phyloP scores from a whole-genome alignment of 2,113 vertebrate genomes.

The Pachycephala philippinensis region DNA sequence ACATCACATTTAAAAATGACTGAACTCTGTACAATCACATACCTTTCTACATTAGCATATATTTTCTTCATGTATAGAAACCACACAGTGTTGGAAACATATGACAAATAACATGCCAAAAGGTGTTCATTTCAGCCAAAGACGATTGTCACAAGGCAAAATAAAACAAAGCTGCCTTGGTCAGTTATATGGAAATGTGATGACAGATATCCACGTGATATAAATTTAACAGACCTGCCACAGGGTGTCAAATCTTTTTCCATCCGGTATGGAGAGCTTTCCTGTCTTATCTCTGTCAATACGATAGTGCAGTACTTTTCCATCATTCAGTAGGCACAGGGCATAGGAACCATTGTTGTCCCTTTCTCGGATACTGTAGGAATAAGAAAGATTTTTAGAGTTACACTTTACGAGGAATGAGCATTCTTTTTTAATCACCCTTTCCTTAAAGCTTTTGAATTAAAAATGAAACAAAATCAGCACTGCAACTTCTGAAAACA shows the following conservation, averaged over 20 bases:
- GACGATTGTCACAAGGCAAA: neutral
- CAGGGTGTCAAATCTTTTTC: conserved; percentile 96
- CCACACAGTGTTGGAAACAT: neutral
- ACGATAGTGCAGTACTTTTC: conserved; percentile 90
- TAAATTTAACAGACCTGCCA: conserved; percentile 84
- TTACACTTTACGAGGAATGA: neutral
- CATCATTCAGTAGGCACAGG: conserved; percentile 86
- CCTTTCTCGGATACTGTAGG: conserved; percentile 85
- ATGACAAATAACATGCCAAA: neutral
- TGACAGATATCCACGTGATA: neutral
- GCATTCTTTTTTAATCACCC: neutral
- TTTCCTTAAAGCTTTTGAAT: neutral
- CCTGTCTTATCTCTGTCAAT: conserved; percentile 86
- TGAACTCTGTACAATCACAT: neutral
- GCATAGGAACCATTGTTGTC: conserved; percentile 88
- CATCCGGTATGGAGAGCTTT: conserved; percentile 93
- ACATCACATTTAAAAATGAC: neutral
- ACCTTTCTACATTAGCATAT: neutral
- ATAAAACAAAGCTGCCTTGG: neutral
- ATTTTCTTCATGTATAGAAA: neutral
- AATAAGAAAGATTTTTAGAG: neutral
- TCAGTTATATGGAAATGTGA: neutral
- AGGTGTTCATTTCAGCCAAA: neutral
- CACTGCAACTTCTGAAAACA: neutral
- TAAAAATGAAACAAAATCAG: neutral